Evolutionary conservation across 2,888 invertebrate genomes (phyloP).

Genomic region (Apamea monoglypha): DNA sequence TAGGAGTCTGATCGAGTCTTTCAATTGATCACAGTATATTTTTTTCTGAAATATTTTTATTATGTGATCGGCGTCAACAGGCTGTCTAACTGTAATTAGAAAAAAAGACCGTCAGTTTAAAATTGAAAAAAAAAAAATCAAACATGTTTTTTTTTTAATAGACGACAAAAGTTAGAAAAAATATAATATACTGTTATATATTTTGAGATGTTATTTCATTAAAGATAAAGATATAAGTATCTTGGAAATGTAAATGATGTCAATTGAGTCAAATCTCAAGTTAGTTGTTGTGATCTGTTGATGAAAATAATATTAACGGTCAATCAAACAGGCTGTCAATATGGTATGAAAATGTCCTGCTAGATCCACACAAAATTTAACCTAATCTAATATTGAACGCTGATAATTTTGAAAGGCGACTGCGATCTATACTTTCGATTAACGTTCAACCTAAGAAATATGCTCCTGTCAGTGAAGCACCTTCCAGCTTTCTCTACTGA

Average conservation of each 20-base stretch:
- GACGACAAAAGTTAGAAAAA: neutral
- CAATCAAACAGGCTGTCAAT: neutral
- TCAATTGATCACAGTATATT: neutral
- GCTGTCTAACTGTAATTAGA: neutral
- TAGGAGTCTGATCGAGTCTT: neutral
- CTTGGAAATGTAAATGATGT: neutral
- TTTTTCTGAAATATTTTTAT: neutral
- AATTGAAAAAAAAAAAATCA: neutral
- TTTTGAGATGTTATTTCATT: neutral
- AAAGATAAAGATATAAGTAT: neutral
- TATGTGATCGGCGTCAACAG: neutral
- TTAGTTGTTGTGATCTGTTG: neutral
- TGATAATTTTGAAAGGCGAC: neutral
- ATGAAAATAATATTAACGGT: neutral
- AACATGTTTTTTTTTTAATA: neutral
- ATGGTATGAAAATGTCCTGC: neutral
- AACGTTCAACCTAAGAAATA: neutral
- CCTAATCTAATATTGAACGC: neutral
- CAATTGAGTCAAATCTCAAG: neutral
- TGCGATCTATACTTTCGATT: no score
- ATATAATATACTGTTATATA: neutral
- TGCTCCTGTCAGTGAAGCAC: neutral
- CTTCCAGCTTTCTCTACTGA: conserved; percentile 8
- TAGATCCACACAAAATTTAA: neutral
- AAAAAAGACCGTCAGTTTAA: neutral